Conservation (phyloP, 2,797 vertebrate species). For the Eleutherodactylus coqui region DNA sequence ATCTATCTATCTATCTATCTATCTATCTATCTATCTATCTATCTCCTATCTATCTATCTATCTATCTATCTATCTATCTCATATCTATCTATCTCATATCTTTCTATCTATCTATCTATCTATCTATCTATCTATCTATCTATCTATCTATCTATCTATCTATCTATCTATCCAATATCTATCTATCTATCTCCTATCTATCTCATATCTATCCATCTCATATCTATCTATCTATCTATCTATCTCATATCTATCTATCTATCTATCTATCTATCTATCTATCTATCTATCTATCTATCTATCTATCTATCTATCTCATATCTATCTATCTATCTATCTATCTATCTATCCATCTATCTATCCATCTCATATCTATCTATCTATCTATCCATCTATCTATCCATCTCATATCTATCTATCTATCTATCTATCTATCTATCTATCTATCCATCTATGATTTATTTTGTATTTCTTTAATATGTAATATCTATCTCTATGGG, state of each 20-base stretch:
- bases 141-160: not conserved
- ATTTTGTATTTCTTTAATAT: too few relatives aligned
- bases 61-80: not conserved
- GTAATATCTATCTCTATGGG: not conserved
- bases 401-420: not conserved
- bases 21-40: not conserved
- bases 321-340: not conserved
- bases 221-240: not conserved
- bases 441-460: slow-evolving; percentile 1
- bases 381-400: not conserved
- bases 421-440: slow-evolving; percentile 2
- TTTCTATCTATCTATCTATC: not conserved
- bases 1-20: not conserved
- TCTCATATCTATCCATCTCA: not conserved
- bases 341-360: not conserved
- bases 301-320: not conserved
- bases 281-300: not conserved
- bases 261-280: not conserved
- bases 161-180: not conserved
- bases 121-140: slow-evolving; percentile 6
- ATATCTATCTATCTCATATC: not conserved
- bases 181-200: not conserved
- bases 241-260: not conserved
- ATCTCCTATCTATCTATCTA: slow-evolving; percentile 6
- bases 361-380: not conserved